These are phyloP conservation scores for Parazoanthus darwini DNA, from an alignment of 92 coral and sea anemone species.

Conservation along the genomic window DNA sequence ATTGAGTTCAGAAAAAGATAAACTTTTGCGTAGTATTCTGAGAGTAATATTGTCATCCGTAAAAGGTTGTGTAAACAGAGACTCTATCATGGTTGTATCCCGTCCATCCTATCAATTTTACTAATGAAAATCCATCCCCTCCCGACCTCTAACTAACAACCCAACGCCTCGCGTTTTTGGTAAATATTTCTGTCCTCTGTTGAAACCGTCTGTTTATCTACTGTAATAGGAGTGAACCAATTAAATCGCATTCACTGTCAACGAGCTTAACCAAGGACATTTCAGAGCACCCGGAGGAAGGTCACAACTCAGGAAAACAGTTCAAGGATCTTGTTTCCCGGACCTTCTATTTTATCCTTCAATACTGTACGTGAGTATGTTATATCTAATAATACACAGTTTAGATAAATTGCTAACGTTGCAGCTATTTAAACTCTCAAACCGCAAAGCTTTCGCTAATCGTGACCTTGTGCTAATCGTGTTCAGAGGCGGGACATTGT, in stretches of 20 bases:
- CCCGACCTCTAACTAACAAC: too few relatives aligned
- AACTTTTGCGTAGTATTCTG: neutral
- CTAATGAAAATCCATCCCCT: too few relatives aligned
- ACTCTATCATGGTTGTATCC: too few relatives aligned
- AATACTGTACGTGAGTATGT: neutral
- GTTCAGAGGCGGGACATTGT: neutral
- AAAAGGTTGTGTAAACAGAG: conserved; percentile 17
- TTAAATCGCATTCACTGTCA: neutral
- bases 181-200: neutral
- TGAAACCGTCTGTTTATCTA: neutral
- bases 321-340: neutral
- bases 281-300: neutral
- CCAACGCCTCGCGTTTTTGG: neutral
- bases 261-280: neutral
- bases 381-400: neutral
- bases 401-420: neutral
- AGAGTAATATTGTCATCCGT: neutral
- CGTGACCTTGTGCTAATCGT: neutral
- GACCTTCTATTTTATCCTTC: neutral
- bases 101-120: too few relatives aligned
- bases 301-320: conserved; percentile 23
- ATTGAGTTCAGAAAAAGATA: neutral
- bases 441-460: neutral
- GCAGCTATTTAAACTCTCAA: neutral
- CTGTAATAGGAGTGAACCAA: neutral